Conservation (phyloP, 2,888 invertebrate genomes). For the Amphipoea lucens region DNA sequence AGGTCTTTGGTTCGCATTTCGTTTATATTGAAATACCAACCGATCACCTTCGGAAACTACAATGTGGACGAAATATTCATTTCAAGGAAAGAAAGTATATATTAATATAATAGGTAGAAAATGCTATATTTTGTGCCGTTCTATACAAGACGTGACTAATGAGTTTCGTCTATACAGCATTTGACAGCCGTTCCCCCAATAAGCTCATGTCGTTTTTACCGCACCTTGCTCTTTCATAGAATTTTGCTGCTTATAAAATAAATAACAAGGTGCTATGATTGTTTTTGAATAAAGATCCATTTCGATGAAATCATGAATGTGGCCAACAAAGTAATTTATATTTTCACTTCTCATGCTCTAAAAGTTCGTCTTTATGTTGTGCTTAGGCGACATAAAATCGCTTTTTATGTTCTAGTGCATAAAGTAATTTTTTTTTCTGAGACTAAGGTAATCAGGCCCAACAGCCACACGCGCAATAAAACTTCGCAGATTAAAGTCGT, state of each 20-base stretch:
- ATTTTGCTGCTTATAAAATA: not conserved
- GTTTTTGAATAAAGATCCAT: not conserved
- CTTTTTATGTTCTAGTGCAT: too few species aligned
- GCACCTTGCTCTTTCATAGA: not conserved
- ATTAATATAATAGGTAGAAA: not conserved
- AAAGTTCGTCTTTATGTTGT: too few species aligned
- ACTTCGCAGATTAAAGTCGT: too few species aligned
- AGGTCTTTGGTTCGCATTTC: not conserved
- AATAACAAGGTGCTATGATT: not conserved
- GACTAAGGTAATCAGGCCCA: too few species aligned
- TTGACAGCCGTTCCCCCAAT: not conserved
- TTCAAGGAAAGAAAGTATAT: not conserved
- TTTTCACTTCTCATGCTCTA: too few species aligned
- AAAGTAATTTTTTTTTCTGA: too few species aligned
- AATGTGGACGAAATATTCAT: slow-evolving; percentile 16
- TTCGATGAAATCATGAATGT: not conserved
- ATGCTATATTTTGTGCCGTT: slow-evolving; percentile 5
- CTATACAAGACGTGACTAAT: slow-evolving; percentile 12
- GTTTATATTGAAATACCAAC: slow-evolving; percentile 2
- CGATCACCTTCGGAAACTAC: not conserved
- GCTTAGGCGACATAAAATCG: too few species aligned
- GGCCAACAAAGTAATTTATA: not conserved
- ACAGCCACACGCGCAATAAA: too few species aligned
- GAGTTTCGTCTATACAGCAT: not conserved
- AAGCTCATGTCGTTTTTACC: not conserved